Conservation (phyloP, 2,797 vertebrate genomes). For the Triplophysa bombifrons region DNA sequence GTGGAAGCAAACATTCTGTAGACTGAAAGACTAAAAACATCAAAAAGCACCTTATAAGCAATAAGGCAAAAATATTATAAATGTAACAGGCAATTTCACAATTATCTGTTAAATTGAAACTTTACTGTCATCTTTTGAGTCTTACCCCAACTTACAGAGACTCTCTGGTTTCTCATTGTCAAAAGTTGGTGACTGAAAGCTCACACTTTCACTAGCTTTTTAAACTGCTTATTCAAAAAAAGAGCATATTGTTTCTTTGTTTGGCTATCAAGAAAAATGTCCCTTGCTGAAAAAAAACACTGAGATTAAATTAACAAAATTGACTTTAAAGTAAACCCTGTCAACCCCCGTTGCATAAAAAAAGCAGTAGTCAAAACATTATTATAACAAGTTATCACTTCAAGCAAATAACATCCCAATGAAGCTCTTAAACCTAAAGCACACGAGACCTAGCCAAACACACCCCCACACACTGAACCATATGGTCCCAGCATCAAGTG, state of each 20-base stretch:
- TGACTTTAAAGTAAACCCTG: background rate
- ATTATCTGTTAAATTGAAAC: background rate
- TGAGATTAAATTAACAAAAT: background rate
- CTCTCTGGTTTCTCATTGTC: background rate
- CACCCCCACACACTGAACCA: slow-evolving; percentile 60
- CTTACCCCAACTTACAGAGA: too few species aligned
- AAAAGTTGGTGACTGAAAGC: background rate
- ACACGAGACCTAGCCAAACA: background rate
- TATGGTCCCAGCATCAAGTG: slow-evolving; percentile 79
- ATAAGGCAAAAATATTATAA: background rate
- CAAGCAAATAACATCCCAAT: background rate
- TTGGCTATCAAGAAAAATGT: background rate
- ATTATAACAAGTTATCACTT: background rate
- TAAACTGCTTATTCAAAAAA: background rate
- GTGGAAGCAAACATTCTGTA: background rate
- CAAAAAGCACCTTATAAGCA: too few species aligned
- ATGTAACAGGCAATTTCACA: background rate
- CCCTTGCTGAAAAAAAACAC: background rate
- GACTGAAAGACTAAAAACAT: too few species aligned
- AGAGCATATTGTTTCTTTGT: background rate
- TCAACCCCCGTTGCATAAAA: background rate
- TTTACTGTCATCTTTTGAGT: background rate
- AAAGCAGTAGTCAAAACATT: background rate
- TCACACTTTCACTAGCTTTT: background rate
- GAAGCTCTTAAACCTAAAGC: background rate